A percentile compares a stretch with the other conserved stretches of the same genome.
phyloP scores from a whole-genome alignment of 2,113 vertebrate genomes.

The Macquaria ambigua region DNA sequence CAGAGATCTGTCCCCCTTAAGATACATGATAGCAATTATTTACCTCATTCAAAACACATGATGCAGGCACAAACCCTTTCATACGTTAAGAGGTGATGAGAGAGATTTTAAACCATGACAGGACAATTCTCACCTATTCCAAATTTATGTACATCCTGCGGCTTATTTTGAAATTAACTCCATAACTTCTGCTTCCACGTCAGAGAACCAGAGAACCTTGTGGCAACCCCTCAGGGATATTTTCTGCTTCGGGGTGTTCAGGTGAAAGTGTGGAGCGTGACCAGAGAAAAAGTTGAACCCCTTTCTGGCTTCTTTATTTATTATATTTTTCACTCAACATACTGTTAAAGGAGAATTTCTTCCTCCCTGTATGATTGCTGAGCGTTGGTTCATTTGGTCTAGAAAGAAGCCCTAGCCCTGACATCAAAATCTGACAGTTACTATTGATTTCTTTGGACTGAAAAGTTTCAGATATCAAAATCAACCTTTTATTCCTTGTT shows the following conservation, averaged over 20 bases:
- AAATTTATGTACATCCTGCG: neutral
- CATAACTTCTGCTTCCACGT: neutral
- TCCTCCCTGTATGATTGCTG: neutral
- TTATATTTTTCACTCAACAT: no score
- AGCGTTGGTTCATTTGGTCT: neutral
- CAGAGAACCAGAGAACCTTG: neutral
- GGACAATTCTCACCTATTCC: neutral
- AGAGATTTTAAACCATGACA: neutral
- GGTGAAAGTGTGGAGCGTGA: neutral
- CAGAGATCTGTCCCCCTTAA: neutral
- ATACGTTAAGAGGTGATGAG: neutral
- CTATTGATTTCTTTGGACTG: neutral
- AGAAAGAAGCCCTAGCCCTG: neutral
- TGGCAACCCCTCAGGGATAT: neutral
- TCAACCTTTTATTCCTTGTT: neutral
- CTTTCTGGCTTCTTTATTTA: neutral
- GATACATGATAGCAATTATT: constrained; percentile 17
- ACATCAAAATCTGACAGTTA: neutral
- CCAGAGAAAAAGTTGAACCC: neutral
- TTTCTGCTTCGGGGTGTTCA: neutral
- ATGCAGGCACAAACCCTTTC: neutral
- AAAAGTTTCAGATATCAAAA: neutral
- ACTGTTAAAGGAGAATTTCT: no score
- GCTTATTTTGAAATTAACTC: neutral
- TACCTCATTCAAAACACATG: neutral